Base-by-base conservation (phyloP, 2,113 vertebrate species). In the Urocitellus parryii region DNA sequence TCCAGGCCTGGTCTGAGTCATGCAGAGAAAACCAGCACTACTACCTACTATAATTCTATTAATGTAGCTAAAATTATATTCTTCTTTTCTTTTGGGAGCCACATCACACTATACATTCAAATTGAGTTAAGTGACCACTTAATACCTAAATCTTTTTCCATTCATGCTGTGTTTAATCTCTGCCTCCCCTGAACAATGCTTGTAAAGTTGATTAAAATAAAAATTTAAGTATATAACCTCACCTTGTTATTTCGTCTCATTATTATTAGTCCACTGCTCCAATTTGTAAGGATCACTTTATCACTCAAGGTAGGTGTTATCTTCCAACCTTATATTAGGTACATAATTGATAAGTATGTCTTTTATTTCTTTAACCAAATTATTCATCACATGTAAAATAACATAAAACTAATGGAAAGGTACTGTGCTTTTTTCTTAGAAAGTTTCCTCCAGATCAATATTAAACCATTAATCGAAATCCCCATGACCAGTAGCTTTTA, bases 281-380 rank as follows among this genome's bases (percentile, higher is more conserved):
- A 80, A 67, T 65, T 16, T 68, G 4, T 85, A 95, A 61, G 68
- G 37, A 77, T 85, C 32, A 88, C 53, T 94, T 39, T 74, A 65
- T 63, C n/a, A 87, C 7, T 18, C 63, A 83, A 56, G 16, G 63
- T 14, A 91, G 53, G 25, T 80, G 25, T 81, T 93, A 95, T 29
- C 74, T 95, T 93, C 34, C 61, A 85, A 73, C 29, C 93, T 96
- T 88, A 48, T 65, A 80, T 86, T 68, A 76, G 67, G 27, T 63
- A 96, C 63, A 79, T 70, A 93, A 83, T 9, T 82, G 39, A n/a
- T 72, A 72, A 85, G 8, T 32, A 12, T 48, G 13, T 83, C 81
- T 97, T 83, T n/a, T 92, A 42, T 65, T 91, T 77, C 72, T 88
- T 80, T 80, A 92, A 88, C 4, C 61, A 81, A 85, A 29, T 86